A percentile compares a stretch with the other conserved stretches of the same genome.
Conservation (phyloP, 2,797 vertebrate genomes). For the Rallus crepitans region DNA sequence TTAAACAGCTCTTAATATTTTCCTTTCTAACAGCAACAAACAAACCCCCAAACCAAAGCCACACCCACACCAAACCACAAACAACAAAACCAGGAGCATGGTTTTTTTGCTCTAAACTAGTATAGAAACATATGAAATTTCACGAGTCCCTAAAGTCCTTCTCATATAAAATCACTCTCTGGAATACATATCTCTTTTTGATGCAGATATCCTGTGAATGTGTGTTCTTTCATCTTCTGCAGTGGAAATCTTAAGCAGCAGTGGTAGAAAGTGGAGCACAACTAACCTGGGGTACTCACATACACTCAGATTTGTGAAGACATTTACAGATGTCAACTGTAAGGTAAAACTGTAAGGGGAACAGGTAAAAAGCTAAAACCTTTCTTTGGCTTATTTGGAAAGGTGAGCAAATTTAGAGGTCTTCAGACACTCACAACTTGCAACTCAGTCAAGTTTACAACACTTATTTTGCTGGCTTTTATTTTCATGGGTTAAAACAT, state of each 20-base stretch:
- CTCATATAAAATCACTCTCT: neutral
- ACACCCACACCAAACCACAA: neutral
- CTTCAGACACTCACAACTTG: neutral
- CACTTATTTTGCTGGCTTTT: neutral
- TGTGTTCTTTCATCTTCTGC: neutral
- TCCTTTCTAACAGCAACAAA: neutral
- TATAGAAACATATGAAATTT: neutral
- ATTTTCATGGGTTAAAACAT: neutral
- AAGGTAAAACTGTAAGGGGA: no score
- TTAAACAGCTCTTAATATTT: neutral
- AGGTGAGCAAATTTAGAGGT: neutral
- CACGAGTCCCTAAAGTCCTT: neutral
- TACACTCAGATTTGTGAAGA: neutral
- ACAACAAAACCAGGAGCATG: fast-evolving
- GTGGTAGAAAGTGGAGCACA: neutral
- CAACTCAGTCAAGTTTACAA: neutral
- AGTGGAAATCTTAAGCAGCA: neutral
- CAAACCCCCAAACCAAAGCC: neutral
- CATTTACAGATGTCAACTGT: neutral
- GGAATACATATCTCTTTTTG: neutral
- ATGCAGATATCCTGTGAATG: neutral
- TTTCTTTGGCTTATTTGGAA: neutral
- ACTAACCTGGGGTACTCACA: fast-evolving
- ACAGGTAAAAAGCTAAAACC: neutral
- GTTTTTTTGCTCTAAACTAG: neutral